Conservation (phyloP, 2,113 vertebrate genomes). For the Sminthopsis crassicaudata region DNA sequence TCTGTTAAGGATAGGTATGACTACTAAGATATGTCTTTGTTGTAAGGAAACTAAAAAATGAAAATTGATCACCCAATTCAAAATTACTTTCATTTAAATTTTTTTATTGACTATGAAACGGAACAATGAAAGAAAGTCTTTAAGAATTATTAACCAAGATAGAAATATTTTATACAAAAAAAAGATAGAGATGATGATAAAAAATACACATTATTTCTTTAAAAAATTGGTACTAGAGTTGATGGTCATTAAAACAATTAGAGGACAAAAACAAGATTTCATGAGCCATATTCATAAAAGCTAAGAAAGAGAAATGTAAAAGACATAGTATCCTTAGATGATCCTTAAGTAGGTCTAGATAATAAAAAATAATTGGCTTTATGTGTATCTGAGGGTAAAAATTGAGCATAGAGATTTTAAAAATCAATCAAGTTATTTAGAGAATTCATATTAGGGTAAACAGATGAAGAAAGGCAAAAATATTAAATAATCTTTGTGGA, state of each 20-base stretch:
- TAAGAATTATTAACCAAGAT: neutral
- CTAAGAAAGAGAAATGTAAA: neutral
- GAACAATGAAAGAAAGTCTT: neutral
- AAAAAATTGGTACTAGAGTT: neutral
- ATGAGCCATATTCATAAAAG: neutral
- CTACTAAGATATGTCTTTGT: neutral
- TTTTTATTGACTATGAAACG: neutral
- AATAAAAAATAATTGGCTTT: neutral
- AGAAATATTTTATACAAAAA: neutral
- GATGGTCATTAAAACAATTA: neutral
- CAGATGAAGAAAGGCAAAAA: neutral
- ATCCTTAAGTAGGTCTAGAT: neutral
- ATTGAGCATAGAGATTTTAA: neutral
- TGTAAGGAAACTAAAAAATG: too few species aligned
- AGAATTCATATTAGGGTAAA: neutral
- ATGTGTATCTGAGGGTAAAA: neutral
- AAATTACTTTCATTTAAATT: neutral
- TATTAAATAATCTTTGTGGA: neutral
- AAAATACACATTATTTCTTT: neutral
- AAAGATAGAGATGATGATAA: neutral
- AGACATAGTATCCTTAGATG: neutral
- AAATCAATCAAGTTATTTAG: neutral
- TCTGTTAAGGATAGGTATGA: neutral
- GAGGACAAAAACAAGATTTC: neutral
- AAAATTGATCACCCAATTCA: too few species aligned